Conservation (phyloP, 1,140 invertebrate species). For the Euura saliciscinereae region DNA sequence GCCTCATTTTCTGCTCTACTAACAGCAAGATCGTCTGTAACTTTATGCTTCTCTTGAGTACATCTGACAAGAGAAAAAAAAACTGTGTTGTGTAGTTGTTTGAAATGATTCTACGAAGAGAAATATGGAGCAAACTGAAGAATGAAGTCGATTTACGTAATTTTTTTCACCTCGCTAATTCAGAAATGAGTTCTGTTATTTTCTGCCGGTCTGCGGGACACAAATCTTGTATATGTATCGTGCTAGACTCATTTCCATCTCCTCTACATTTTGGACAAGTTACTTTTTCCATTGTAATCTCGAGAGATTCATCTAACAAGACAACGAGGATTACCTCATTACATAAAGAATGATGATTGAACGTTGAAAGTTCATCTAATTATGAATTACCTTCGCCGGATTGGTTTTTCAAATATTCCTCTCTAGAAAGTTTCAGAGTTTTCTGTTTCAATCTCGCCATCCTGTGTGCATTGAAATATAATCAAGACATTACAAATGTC, state of each 20-base stretch:
- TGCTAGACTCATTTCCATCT: slow-evolving; percentile 20
- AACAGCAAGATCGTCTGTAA: slow-evolving; percentile 32
- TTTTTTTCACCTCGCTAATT: slow-evolving; percentile 35
- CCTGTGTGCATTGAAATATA: background rate
- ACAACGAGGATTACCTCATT: background rate
- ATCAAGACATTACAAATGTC: background rate
- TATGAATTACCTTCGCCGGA: background rate
- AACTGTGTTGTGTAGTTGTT: background rate
- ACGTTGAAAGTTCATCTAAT: background rate
- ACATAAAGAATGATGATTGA: background rate
- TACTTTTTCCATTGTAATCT: slow-evolving; percentile 27
- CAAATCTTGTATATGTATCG: slow-evolving; percentile 40
- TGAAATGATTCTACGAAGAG: background rate
- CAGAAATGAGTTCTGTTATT: slow-evolving; percentile 38
- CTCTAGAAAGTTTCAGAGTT: background rate
- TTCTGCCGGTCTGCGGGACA: slow-evolving; percentile 40
- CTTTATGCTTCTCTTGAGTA: slow-evolving; percentile 32
- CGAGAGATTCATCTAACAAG: slow-evolving; percentile 25
- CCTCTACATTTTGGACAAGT: slow-evolving; percentile 35
- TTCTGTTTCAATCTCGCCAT: background rate
- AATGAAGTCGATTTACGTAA: background rate
- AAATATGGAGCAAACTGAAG: background rate
- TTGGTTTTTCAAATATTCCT: background rate
- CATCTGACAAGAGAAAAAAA: slow-evolving; percentile 25
- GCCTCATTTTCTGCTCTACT: slow-evolving; percentile 34